Percentiles rank a stretch among this genome's conserved stretches.
These are phyloP conservation scores for Onthophagus sagittarius DNA, from an alignment of 2,888 invertebrate genomes.

Conservation along the genomic window DNA sequence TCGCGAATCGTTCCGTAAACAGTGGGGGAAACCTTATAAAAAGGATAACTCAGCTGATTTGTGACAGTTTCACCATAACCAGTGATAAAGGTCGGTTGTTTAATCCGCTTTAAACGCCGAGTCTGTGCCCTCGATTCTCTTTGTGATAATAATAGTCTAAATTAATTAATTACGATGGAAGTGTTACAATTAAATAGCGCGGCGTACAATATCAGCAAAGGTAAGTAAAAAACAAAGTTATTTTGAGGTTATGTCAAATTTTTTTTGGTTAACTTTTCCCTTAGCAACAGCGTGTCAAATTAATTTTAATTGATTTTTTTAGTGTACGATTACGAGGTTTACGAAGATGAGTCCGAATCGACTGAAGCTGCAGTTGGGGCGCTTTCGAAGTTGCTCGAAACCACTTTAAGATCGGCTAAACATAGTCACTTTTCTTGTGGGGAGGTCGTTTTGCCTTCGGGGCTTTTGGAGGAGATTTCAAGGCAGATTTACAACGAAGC, in stretches of 20 bases:
- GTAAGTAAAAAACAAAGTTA: slow-evolving; percentile 11
- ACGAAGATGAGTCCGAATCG: slow-evolving; percentile 34
- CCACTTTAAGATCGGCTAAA: slow-evolving; percentile 76
- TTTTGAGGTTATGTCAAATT: background rate
- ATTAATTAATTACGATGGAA: slow-evolving; percentile 16
- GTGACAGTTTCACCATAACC: background rate
- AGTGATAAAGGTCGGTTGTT: background rate
- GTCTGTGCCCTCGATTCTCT: background rate
- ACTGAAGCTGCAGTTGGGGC: slow-evolving; percentile 57
- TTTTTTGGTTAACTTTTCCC: background rate
- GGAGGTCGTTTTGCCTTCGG: slow-evolving; percentile 81
- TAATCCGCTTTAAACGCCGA: background rate
- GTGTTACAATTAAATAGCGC: slow-evolving; percentile 17
- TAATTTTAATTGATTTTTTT: slow-evolving; percentile 11
- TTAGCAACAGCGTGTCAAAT: background rate
- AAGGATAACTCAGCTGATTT: background rate
- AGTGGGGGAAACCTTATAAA: background rate
- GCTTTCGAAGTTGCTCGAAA: slow-evolving; percentile 71
- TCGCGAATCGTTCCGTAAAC: background rate
- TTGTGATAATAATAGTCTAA: background rate
- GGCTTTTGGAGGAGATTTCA: slow-evolving; percentile 75
- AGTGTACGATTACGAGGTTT: slow-evolving; percentile 21
- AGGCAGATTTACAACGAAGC: slow-evolving; percentile 77
- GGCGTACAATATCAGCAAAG: slow-evolving; percentile 10
- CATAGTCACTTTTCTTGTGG: slow-evolving; percentile 76